Conservation (phyloP, 2,113 vertebrate species). For the human region GRCh38 chr3:71601501-71602000, state of each 20-base stretch:
- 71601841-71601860: neutral
- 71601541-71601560: neutral
- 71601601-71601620: neutral
- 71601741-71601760: neutral
- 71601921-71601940: neutral
- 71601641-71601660: neutral
- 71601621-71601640: neutral
- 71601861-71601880: neutral
- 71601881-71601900: neutral
- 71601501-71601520: neutral
- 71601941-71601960: neutral
- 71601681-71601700: neutral
- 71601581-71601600: too few relatives aligned
- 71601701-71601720: rapidly evolving
- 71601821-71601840: neutral
- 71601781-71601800: neutral
- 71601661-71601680: neutral
- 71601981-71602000: neutral
- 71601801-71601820: neutral
- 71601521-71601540: neutral
- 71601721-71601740: neutral
- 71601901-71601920: neutral
- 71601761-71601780: too few relatives aligned
- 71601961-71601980: neutral
- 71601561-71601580: neutral